Evolutionary conservation across 2,888 invertebrate genomes (phyloP).

Genomic region (Allygus modestus): DNA sequence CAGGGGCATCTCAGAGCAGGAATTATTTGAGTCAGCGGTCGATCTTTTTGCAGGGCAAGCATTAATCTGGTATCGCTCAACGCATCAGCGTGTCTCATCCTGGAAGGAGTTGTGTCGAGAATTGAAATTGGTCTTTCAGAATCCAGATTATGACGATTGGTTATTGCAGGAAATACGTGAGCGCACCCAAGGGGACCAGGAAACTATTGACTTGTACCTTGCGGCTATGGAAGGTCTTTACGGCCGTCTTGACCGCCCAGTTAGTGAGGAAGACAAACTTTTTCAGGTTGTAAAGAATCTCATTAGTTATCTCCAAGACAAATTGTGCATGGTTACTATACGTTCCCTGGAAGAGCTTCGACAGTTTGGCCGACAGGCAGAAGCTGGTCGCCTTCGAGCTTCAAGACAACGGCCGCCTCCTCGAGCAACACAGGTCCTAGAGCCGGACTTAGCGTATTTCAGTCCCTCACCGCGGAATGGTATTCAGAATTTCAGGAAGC

Average conservation of each 20-base stretch:
- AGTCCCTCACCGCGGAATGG: neutral
- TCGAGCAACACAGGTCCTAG: neutral
- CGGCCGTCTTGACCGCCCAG: neutral
- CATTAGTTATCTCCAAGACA: neutral
- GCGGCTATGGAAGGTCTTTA: conserved; percentile 10
- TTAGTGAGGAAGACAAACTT: neutral
- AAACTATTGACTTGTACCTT: conserved; percentile 5
- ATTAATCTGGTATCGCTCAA: too few species aligned
- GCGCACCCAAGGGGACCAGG: too few species aligned
- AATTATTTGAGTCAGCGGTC: too few species aligned
- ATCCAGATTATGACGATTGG: too few species aligned
- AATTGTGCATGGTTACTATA: neutral
- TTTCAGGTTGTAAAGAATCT: neutral
- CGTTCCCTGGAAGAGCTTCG: neutral
- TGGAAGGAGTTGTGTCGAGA: too few species aligned
- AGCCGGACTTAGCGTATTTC: neutral
- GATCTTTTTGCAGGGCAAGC: too few species aligned
- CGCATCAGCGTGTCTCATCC: too few species aligned
- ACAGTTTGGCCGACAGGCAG: neutral
- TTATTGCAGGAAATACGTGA: too few species aligned
- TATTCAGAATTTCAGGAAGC: too few species aligned
- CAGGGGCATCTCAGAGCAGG: too few species aligned
- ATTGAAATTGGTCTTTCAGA: too few species aligned
- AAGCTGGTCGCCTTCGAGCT: neutral
- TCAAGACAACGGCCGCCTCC: neutral